phyloP scores from a whole-genome alignment of 1,140 invertebrate species.

The Archivesica marissinica region DNA sequence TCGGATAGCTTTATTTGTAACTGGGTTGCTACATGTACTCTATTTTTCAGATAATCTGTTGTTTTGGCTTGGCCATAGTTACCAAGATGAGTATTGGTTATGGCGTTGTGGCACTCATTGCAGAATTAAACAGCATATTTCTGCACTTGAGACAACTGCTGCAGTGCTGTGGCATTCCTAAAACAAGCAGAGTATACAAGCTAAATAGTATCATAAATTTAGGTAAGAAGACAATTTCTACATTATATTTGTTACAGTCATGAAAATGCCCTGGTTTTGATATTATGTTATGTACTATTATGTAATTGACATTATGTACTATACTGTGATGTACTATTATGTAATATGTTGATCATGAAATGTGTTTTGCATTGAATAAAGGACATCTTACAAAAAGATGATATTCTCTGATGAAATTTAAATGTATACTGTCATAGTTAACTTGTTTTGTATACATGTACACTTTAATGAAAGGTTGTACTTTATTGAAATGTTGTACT shows the following conservation, averaged over 20 bases:
- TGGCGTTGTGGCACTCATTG: slow-evolving; percentile 77
- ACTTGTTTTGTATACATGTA: no score
- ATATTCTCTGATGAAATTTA: no score
- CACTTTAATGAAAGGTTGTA: no score
- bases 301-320: not conserved
- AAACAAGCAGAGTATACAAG: slow-evolving; percentile 66
- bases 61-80: slow-evolving; percentile 69
- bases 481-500: no score
- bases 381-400: no score
- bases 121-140: slow-evolving; percentile 81
- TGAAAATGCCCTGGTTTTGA: not conserved
- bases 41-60: slow-evolving; percentile 64
- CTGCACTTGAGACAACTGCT: slow-evolving; percentile 79
- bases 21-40: no score
- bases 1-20: no score
- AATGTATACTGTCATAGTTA: no score
- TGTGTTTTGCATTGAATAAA: no score
- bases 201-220: slow-evolving; percentile 84
- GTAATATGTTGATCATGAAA: no score
- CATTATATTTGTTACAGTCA: not conserved
- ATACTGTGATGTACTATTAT: no score
- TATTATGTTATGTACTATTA: not conserved
- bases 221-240: slow-evolving; percentile 72
- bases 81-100: slow-evolving; percentile 76
- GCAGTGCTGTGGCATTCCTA: slow-evolving; percentile 69